Evolutionary conservation across 2,888 invertebrate species (phyloP), one percentile per base, ranked within the genome.

Genomic region (Torymus aiolomorphi): DNA sequence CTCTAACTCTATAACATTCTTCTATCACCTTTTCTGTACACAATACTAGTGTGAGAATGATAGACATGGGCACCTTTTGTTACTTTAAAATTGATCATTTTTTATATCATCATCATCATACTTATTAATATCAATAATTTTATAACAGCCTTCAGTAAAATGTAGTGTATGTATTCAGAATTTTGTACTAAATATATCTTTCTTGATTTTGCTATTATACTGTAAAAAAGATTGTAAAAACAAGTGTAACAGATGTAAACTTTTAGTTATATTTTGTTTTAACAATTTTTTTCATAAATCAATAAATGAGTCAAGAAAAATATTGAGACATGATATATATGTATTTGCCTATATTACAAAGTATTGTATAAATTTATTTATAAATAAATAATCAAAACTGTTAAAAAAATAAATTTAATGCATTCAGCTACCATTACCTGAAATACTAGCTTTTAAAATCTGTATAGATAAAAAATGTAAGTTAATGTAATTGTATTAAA

Each of bases 11-110:
- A 56, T 71, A 54, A 81, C 59, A 63, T 62, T 76, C 57, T 79
- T 65, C 72, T 78, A 72, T 59, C 20, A 72, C 59, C 69, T 56
- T 63, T 78, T 63, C 66, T 42, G 52, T 57, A 62, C 14, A 81
- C 42, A 76, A 67, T 67, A 67, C 59, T 81, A 73, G 62, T 73
- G 42, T 78, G 59, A 65, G 12, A 63, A 67, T 61, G 18, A 76
- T 20, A 74, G 49, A 52, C 20, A 12, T 18, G 71, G 76, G 82
- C 71, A 77, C 77, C 75, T 71, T 77, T 80, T 56, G 51, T 77
- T 80, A 76, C 13, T 63, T 74, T 71, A 8, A 74, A 56, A 74
- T 16, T 59, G 31, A 52, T 49, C 49, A 20, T 42, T 72, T 73
- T 61, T 57, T 75, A n/a, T 52, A 72, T 31, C n/a, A 57, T 20